Base-by-base conservation (phyloP, 2,113 vertebrate species). In the Mobula birostris region DNA sequence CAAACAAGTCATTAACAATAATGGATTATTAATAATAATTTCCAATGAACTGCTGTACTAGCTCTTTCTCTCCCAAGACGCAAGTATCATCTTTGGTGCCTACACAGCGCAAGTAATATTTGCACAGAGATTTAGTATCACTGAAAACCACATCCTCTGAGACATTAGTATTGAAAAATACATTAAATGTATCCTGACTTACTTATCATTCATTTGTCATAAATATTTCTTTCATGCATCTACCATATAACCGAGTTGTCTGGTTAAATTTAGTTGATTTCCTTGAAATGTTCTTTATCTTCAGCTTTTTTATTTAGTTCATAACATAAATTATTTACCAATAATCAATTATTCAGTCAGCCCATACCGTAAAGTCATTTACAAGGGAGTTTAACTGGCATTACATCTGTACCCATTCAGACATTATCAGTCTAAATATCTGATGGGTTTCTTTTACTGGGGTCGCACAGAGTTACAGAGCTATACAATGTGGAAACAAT, bases 21-120 rank as follows among this genome's bases (percentile, higher is more conserved):
- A 72, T 27, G 90, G 36, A 74, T 74, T 48, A 74, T 93, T 93
- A 40, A 93, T 72, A 92, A 72, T 92, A 21, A 93, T 93, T 48
- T 36, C 21, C 4, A 19, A 48, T 93, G 24, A 56, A 48, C 70
- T 93, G 29, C 19, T 32, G 21, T 24, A 74, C 68, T 8, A 11
- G 90, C 19, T 27, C 63, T 72, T 72, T 27, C 32, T 27, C 48
- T 92, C 68, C 29, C 12, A 88, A 88, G 58, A 14, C 12, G 32
- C 58, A 88, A 29, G 4, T 0, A 14, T 1, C 15, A n/a, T n/a
- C n/a, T 88, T n/a, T 66, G 61, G 14, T 90, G 29, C 29, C 2
- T 1, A 90, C n/a, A n/a, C 85, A 68, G 61, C 29, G 32, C 12
- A 66, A 8, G 29, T 90, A n/a, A 66, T 66, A 32, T 32, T 32